These are phyloP conservation scores for Byasa hedistus DNA, from an alignment of 2,888 invertebrate genomes.

Conservation along the genomic window DNA sequence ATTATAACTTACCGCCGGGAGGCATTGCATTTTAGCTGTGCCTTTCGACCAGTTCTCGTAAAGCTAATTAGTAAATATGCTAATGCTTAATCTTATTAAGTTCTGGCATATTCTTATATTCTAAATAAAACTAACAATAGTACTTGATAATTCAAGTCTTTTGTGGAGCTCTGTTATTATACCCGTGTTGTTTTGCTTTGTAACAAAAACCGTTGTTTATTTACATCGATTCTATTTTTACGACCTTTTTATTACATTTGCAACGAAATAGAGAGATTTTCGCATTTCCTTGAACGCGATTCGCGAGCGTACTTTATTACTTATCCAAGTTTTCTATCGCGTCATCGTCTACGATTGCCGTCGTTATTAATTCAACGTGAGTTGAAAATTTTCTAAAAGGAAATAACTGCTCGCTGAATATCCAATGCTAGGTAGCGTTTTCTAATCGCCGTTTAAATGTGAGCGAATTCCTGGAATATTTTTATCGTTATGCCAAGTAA, in stretches of 20 bases:
- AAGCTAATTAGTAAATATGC: no score
- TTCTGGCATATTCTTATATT: no score
- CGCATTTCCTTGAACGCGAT: conserved; percentile 19
- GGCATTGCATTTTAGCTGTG: no score
- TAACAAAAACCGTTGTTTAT: not conserved
- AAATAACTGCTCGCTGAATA: conserved; percentile 34
- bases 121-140: no score
- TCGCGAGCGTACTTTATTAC: conserved; percentile 34
- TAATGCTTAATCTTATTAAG: no score
- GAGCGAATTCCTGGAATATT: conserved; percentile 20
- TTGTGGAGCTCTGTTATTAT: no score
- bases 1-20: no score
- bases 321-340: conserved; percentile 40
- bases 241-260: conserved; percentile 9
- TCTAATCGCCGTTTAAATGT: conserved; percentile 30
- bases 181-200: not conserved
- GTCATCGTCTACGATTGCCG: conserved; percentile 45
- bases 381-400: conserved; percentile 37
- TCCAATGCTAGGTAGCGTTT: conserved; percentile 31
- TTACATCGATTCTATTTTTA: not conserved
- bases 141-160: no score
- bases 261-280: conserved; percentile 6
- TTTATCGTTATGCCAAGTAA: not conserved
- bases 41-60: no score
- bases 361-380: conserved; percentile 43